These are phyloP conservation scores for Trisateles emortualis DNA, from an alignment of 2,888 invertebrate species.

Conservation along the genomic window DNA sequence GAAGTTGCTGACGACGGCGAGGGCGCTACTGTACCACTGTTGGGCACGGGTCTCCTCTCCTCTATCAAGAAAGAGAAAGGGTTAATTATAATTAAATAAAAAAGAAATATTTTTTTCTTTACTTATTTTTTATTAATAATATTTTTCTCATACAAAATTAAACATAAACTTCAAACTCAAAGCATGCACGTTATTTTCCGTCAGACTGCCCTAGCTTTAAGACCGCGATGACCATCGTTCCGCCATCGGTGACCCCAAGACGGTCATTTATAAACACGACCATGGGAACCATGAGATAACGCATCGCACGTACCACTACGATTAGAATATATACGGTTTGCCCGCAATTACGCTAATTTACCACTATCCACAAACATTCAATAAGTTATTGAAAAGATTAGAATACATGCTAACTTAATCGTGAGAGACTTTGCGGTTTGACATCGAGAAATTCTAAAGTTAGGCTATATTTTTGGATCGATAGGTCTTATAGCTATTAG, in stretches of 20 bases:
- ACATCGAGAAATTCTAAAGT: neutral
- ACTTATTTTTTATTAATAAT: neutral
- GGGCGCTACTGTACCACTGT: too few relatives aligned
- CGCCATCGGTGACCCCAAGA: slow-evolving; percentile 75
- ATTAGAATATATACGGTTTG: slow-evolving; percentile 68
- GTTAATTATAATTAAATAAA: too few relatives aligned
- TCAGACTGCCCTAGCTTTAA: slow-evolving; percentile 46
- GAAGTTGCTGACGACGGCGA: too few relatives aligned
- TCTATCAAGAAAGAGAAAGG: too few relatives aligned
- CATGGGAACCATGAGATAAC: slow-evolving; percentile 81
- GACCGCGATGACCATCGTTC: slow-evolving; percentile 78
- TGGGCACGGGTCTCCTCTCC: too few relatives aligned
- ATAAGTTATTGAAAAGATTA: slow-evolving; percentile 20
- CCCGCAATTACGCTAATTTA: slow-evolving; percentile 56
- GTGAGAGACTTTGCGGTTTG: neutral
- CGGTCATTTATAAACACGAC: slow-evolving; percentile 82
- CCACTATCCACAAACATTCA: slow-evolving; percentile 29
- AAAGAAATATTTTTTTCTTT: too few relatives aligned
- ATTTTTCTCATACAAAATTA: neutral
- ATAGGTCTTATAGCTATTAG: neutral
- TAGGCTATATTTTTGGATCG: neutral
- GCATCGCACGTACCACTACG: slow-evolving; percentile 78
- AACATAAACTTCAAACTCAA: slow-evolving; percentile 22
- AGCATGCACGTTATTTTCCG: slow-evolving; percentile 23
- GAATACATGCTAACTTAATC: neutral